Conservation (phyloP, 1,140 invertebrate genomes). For the Anagrus nilaparvatae region DNA sequence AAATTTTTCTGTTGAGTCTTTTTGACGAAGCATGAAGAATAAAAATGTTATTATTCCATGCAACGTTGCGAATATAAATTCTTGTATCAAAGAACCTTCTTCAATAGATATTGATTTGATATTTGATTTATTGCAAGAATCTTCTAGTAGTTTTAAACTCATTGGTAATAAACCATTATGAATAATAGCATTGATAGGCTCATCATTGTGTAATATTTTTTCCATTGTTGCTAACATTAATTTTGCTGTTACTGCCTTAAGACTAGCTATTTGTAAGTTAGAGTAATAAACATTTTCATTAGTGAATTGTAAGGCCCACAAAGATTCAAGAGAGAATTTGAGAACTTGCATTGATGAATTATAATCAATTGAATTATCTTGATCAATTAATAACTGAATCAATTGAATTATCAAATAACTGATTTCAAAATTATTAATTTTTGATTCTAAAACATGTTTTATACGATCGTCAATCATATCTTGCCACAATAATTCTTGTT, state of each 20-base stretch:
- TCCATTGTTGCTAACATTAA: constrained; percentile 49
- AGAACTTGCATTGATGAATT: constrained; percentile 49
- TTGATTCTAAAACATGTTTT: constrained; percentile 42
- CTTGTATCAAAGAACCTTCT: constrained; percentile 41
- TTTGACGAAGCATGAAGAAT: constrained; percentile 49
- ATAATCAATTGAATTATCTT: constrained; percentile 46
- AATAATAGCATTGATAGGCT: constrained; percentile 48
- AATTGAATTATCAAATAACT: constrained; percentile 48
- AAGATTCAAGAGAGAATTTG: constrained; percentile 49
- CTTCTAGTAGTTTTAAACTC: constrained; percentile 49
- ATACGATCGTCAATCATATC: constrained; percentile 47
- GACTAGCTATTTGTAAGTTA: constrained; percentile 30
- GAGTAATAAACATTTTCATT: constrained; percentile 26
- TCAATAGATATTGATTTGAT: constrained; percentile 18
- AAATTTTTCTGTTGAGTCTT: constrained; percentile 43
- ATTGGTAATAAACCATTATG: constrained; percentile 52
- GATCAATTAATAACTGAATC: constrained; percentile 47
- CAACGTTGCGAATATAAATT: constrained; percentile 50
- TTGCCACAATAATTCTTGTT: constrained; percentile 35
- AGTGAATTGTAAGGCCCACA: constrained; percentile 51
- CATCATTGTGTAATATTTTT: constrained; percentile 45
- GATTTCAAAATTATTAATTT: constrained; percentile 47
- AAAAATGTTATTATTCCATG: constrained; percentile 51
- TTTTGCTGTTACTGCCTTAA: constrained; percentile 49
- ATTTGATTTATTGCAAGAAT: constrained; percentile 36